These are phyloP conservation scores for Scortum barcoo DNA, from an alignment of 2,113 vertebrate genomes.

Conservation along the genomic window DNA sequence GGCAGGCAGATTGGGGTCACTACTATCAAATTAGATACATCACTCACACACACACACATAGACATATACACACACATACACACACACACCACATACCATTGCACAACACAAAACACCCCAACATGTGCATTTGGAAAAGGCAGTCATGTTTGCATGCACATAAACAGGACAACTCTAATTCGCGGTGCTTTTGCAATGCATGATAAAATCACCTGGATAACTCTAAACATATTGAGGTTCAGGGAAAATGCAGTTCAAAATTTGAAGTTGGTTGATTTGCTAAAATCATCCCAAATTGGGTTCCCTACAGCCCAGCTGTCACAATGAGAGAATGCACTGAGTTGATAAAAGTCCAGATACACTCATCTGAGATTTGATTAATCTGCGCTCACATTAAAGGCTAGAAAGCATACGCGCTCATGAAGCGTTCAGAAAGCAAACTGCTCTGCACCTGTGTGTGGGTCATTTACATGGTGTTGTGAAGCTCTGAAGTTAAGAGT, in stretches of 20 bases:
- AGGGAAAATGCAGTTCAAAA: constrained; percentile 2
- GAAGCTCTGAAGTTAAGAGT: constrained; percentile 12
- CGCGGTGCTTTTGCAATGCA: background rate
- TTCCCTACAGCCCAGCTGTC: constrained; percentile 29
- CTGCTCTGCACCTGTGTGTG: constrained; percentile 4
- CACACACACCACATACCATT: background rate
- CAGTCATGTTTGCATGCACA: constrained; percentile 34
- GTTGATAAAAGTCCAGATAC: constrained; percentile 52
- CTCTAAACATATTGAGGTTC: constrained; percentile 7
- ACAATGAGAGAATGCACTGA: constrained; percentile 24
- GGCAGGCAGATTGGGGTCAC: constrained; percentile 85
- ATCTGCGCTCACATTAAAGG: constrained; percentile 50
- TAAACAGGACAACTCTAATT: constrained; percentile 30
- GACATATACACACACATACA: constrained; percentile 31
- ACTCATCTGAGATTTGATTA: constrained; percentile 47
- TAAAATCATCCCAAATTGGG: constrained; percentile 38
- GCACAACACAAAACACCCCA: constrained; percentile 26
- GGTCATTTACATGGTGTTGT: constrained; percentile 20
- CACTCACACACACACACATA: constrained; percentile 49
- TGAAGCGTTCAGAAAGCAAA: constrained; percentile 11
- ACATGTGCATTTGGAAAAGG: constrained; percentile 39
- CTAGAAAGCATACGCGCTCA: constrained; percentile 1
- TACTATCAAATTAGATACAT: constrained; percentile 82
- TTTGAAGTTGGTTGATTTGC: constrained; percentile 20
- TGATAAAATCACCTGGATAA: constrained; percentile 37